Conservation (phyloP, 2,888 invertebrate species). For the Trisateles emortualis region DNA sequence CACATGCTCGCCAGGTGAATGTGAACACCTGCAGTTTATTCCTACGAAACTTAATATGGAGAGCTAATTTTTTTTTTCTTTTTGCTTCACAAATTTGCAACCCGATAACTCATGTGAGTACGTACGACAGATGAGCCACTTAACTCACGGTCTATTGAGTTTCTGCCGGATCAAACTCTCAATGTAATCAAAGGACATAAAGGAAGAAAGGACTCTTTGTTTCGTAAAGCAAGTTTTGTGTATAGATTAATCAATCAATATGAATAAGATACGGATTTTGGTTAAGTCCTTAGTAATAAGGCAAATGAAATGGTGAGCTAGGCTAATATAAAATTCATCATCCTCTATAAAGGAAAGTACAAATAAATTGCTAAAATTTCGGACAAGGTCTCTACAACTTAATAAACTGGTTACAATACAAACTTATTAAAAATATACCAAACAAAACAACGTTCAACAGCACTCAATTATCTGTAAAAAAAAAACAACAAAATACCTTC, state of each 20-base stretch:
- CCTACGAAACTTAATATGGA: slow-evolving; percentile 79
- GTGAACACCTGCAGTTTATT: slow-evolving; percentile 75
- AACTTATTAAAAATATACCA: slow-evolving; percentile 24
- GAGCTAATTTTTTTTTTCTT: slow-evolving; percentile 67
- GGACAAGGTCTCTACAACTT: slow-evolving; percentile 1
- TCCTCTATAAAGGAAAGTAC: background rate
- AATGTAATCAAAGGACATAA: slow-evolving; percentile 55
- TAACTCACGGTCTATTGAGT: slow-evolving; percentile 76
- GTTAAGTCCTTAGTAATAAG: slow-evolving; percentile 7
- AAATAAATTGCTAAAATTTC: slow-evolving; percentile 2
- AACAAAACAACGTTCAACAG: slow-evolving; percentile 22
- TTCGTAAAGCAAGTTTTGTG: slow-evolving; percentile 39
- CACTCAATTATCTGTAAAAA: slow-evolving; percentile 48
- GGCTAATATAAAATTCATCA: too few species aligned
- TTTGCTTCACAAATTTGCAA: slow-evolving; percentile 64
- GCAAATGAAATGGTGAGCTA: background rate
- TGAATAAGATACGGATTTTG: slow-evolving; percentile 46
- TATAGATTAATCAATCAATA: slow-evolving; percentile 52
- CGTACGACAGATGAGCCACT: slow-evolving; percentile 78
- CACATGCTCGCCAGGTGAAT: slow-evolving; percentile 81
- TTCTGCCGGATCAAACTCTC: slow-evolving; percentile 56
- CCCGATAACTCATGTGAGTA: slow-evolving; percentile 71
- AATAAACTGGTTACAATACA: slow-evolving; percentile 4
- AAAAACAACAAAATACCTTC: slow-evolving; percentile 44
- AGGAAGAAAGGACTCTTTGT: slow-evolving; percentile 53